phyloP scores from a whole-genome alignment of 2,113 vertebrate species.

The Aramus guarauna region DNA sequence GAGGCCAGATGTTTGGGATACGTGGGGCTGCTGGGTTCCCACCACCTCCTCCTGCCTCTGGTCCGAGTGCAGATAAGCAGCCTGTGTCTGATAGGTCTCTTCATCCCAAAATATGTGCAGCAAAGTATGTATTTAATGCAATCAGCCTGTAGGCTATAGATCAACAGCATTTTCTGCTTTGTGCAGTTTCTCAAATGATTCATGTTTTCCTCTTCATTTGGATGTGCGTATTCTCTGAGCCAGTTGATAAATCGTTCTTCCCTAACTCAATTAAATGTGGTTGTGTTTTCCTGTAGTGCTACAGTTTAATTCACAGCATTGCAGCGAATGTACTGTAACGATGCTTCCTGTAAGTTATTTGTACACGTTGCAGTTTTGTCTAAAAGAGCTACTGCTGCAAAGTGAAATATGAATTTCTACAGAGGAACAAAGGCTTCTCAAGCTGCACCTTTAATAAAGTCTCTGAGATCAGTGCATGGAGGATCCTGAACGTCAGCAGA shows the following conservation, averaged over 20 bases:
- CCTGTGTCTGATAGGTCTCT: neutral
- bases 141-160: neutral
- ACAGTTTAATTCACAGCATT: neutral
- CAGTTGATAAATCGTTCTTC: conserved; percentile 37
- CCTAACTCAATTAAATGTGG: conserved; percentile 55
- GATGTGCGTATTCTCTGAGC: conserved; percentile 32
- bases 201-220: conserved; percentile 8
- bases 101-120: neutral
- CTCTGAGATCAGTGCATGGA: neutral
- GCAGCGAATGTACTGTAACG: neutral
- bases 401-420: neutral
- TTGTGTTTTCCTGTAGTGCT: neutral
- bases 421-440: neutral
- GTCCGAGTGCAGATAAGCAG: neutral
- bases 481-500: neutral
- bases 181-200: neutral
- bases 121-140: neutral
- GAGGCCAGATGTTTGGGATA: neutral
- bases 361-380: neutral
- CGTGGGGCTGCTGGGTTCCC: neutral
- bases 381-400: neutral
- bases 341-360: neutral
- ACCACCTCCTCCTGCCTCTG: neutral
- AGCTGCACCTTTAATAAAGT: neutral
- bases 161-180: neutral